phyloP scores from a whole-genome alignment of 2,888 invertebrate species.

The Diaphora mendica region DNA sequence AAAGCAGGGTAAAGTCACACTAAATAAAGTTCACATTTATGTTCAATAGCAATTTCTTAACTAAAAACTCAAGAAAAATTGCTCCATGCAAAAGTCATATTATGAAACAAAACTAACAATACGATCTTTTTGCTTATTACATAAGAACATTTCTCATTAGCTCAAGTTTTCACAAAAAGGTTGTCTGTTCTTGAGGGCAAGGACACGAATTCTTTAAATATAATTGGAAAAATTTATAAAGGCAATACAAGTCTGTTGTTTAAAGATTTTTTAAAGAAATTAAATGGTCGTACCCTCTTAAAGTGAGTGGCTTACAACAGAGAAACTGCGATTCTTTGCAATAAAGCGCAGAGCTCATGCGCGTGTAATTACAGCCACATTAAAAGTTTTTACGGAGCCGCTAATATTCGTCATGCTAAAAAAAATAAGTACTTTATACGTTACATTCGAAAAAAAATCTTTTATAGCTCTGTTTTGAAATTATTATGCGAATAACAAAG shows the following conservation, averaged over 20 bases:
- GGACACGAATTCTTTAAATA: slow-evolving; percentile 8
- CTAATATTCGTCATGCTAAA: no score
- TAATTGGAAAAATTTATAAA: slow-evolving; percentile 41
- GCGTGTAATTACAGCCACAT: slow-evolving; percentile 45
- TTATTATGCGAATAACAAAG: neutral
- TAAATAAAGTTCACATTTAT: no score
- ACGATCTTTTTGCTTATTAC: neutral
- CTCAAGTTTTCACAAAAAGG: neutral
- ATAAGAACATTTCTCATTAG: neutral
- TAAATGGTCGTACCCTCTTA: slow-evolving; percentile 55
- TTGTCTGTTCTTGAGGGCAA: neutral
- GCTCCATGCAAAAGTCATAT: neutral
- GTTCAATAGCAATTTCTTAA: no score
- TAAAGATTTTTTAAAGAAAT: slow-evolving; percentile 51
- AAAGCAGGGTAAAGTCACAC: no score
- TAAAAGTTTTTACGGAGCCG: slow-evolving; percentile 40
- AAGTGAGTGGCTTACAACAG: slow-evolving; percentile 55
- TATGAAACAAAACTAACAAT: neutral
- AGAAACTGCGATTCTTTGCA: slow-evolving; percentile 50
- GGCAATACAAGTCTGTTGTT: slow-evolving; percentile 44
- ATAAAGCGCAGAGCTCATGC: slow-evolving; percentile 48
- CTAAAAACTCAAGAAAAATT: no score
- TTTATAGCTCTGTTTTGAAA: neutral
- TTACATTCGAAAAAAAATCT: no score
- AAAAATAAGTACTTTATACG: no score